Evolutionary conservation across 2,113 vertebrate genomes (phyloP).

Genomic region (Abramis brama): DNA sequence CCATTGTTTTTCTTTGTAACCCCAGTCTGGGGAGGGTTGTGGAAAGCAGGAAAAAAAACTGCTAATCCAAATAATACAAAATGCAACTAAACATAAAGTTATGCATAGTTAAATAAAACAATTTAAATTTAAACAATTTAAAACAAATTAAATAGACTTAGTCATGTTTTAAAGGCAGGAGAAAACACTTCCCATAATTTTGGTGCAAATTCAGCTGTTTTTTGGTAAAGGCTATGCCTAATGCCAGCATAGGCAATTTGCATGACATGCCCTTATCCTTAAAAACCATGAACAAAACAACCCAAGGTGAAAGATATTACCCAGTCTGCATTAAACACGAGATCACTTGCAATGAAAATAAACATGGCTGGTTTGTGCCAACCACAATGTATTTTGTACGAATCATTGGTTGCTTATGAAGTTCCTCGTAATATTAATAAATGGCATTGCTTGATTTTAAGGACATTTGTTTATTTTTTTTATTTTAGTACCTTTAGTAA

Average conservation of each 20-base stretch:
- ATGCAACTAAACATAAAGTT: background rate
- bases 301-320: background rate
- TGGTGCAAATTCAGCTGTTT: too few relatives aligned
- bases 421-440: background rate
- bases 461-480: background rate
- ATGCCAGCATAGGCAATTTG: background rate
- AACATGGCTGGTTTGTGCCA: background rate
- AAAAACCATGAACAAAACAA: background rate
- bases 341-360: background rate
- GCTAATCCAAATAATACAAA: background rate
- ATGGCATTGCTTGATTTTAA: background rate
- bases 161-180: background rate
- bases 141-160: background rate
- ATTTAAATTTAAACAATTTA: too few relatives aligned
- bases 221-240: background rate
- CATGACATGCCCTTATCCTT: background rate
- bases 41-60: background rate
- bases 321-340: background rate
- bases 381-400: background rate
- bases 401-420: background rate
- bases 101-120: background rate
- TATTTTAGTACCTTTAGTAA: background rate
- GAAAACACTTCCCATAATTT: too few relatives aligned
- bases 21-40: background rate
- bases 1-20: background rate